phyloP scores from a whole-genome alignment of 2,888 invertebrate genomes.

The Pammene fasciana region DNA sequence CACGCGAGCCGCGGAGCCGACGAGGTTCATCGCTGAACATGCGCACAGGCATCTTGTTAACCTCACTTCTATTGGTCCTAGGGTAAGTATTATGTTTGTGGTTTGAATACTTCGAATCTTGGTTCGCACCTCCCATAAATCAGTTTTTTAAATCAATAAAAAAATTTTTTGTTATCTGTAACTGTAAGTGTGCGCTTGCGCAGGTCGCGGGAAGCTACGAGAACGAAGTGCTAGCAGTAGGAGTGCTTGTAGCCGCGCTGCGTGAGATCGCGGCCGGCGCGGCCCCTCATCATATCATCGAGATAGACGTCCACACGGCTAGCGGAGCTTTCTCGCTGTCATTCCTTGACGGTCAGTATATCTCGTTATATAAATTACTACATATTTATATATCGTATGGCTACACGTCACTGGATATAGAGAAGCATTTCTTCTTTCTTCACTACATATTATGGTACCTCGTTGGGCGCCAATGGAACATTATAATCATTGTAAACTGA shows the following conservation, averaged over 20 bases:
- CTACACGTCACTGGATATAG: no score
- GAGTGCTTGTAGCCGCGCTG: slow-evolving; percentile 83
- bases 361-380: neutral
- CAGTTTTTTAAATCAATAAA: no score
- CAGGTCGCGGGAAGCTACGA: slow-evolving; percentile 88
- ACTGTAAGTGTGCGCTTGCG: slow-evolving; percentile 51
- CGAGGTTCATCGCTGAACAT: slow-evolving; percentile 79
- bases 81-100: slow-evolving; percentile 69
- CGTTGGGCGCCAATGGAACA: no score
- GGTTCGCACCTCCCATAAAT: no score
- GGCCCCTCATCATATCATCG: slow-evolving; percentile 81
- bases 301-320: slow-evolving; percentile 86
- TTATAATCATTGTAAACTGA: no score
- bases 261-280: slow-evolving; percentile 77
- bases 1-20: slow-evolving; percentile 45
- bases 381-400: no score
- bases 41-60: slow-evolving; percentile 84
- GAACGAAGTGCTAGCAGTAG: slow-evolving; percentile 89
- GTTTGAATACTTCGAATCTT: no score
- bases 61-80: slow-evolving; percentile 84
- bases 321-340: slow-evolving; percentile 90
- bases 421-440: no score
- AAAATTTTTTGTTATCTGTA: no score
- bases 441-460: no score
- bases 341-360: slow-evolving; percentile 66